phyloP scores from a whole-genome alignment of 2,888 invertebrate species.

The Polyommatus iphigenia region DNA sequence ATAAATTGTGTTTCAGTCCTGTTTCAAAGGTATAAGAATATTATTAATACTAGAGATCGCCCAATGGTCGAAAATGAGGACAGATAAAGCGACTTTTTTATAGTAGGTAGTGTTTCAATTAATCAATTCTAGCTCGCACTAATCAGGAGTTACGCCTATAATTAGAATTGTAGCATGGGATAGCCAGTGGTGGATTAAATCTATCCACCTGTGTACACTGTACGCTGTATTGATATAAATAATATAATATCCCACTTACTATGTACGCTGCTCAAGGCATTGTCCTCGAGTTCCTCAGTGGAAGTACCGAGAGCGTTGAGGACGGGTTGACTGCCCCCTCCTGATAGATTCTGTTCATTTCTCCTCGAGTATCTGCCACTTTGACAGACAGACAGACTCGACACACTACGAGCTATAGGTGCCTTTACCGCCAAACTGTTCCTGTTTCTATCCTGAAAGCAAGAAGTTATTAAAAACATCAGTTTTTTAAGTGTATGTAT shows the following conservation, averaged over 20 bases:
- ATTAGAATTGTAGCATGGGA: no score
- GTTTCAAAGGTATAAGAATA: no score
- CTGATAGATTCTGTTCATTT: constrained; percentile 48
- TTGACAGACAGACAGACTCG: constrained; percentile 54
- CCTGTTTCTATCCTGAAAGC: constrained; percentile 46
- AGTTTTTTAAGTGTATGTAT: background rate
- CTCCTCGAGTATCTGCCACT: constrained; percentile 46
- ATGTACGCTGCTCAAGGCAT: constrained; percentile 52
- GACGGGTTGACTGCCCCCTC: constrained; percentile 51
- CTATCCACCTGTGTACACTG: no score
- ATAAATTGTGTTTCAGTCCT: no score
- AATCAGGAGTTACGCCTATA: no score
- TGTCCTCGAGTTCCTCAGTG: constrained; percentile 45
- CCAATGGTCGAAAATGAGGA: no score
- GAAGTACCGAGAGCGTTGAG: constrained; percentile 43
- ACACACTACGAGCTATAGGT: constrained; percentile 52
- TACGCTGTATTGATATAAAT: no score
- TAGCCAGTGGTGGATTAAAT: no score
- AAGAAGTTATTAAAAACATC: background rate
- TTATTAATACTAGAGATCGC: no score
- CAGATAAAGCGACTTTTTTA: no score
- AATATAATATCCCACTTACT: constrained; percentile 51
- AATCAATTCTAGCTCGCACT: no score
- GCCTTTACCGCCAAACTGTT: constrained; percentile 53
- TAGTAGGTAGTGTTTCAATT: no score